These are phyloP conservation scores for Guaruba guarouba DNA, from an alignment of 2,113 vertebrate species.

Conservation along the genomic window DNA sequence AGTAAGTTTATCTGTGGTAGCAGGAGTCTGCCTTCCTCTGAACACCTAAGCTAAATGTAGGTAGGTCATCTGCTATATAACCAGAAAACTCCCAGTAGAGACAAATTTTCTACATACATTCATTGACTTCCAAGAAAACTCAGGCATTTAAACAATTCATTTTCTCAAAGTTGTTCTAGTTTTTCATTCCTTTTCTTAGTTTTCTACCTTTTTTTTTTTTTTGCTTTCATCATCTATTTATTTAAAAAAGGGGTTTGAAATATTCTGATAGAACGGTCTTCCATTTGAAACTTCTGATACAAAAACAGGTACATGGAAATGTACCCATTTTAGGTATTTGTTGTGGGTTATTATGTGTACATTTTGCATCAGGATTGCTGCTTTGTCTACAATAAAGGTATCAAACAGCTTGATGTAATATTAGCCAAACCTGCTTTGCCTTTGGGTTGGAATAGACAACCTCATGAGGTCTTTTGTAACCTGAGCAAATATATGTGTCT, in stretches of 20 bases:
- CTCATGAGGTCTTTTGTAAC: not conserved
- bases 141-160: not conserved
- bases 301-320: not conserved
- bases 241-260: not conserved
- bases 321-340: not conserved
- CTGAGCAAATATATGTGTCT: not conserved
- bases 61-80: not conserved
- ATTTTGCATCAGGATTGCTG: not conserved
- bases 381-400: not conserved
- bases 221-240: not conserved
- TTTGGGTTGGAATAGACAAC: not conserved
- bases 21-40: not conserved
- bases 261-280: not conserved
- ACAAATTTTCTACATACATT: not conserved
- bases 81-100: not conserved
- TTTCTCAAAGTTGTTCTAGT: not conserved
- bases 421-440: not conserved
- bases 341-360: not conserved
- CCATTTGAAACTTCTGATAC: not conserved
- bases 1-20: not conserved
- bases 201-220: not conserved
- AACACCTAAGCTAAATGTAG: not conserved
- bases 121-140: not conserved
- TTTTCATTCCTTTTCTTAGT: not conserved
- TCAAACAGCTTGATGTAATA: not conserved